Evolutionary conservation across 92 coral and sea anemone genomes (phyloP).

Genomic region (Umimayanthus chanpuru): DNA sequence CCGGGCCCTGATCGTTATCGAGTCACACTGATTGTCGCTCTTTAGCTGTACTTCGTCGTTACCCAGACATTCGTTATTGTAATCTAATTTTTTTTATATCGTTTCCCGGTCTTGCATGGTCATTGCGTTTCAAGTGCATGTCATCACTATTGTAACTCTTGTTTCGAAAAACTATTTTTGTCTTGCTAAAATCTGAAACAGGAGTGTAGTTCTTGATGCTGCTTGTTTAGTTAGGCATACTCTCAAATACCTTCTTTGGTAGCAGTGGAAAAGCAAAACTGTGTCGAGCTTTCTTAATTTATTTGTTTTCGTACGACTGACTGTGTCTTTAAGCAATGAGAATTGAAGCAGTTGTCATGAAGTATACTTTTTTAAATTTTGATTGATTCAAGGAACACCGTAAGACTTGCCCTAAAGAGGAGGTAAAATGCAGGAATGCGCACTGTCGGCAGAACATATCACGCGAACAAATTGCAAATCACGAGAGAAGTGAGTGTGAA

Average conservation of each 20-base stretch:
- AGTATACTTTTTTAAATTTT: neutral
- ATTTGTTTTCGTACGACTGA: neutral
- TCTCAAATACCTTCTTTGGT: no score
- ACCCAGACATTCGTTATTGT: neutral
- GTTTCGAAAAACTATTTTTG: neutral
- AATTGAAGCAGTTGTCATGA: neutral
- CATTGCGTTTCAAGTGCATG: neutral
- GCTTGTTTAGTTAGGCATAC: no score
- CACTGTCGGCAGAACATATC: constrained; percentile 4
- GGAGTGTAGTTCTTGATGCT: no score
- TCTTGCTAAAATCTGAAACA: neutral
- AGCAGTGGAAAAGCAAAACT: no score
- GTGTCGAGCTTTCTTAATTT: neutral
- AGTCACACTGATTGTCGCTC: no score
- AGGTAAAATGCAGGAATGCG: constrained; percentile 1
- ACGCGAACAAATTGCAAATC: constrained; percentile 15
- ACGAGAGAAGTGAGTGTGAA: constrained; percentile 28
- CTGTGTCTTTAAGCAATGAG: neutral
- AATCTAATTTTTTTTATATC: neutral
- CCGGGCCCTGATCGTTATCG: no score
- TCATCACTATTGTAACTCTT: no score
- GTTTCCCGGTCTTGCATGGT: neutral
- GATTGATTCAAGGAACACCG: neutral
- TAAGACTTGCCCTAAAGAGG: constrained; percentile 19
- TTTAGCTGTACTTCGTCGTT: neutral